Evolutionary conservation across 1,140 invertebrate species (phyloP), one percentile per base, ranked within the genome.

Genomic region (Idris sp.): DNA sequence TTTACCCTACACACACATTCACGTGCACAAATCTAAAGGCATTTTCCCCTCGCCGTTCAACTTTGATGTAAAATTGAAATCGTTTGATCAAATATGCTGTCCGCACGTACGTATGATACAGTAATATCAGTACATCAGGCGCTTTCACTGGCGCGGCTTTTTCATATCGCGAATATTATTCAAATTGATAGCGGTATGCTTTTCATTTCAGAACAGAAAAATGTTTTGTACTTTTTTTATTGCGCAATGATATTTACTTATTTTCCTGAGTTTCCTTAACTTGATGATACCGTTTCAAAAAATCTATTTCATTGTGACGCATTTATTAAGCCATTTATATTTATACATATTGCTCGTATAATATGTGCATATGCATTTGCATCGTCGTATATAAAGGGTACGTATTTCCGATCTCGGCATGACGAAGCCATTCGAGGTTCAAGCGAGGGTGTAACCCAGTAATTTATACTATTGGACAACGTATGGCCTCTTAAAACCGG

Each of bases 401-500:
- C 53, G 53, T 65, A 49, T 76, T 77, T 78, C 56, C 65, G 69
- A 73, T 79, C 73, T 67, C 58, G 30, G 38, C 33, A 62, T 65
- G 56, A 78, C 74, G 79, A 80, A 80, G 76, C 74, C 76, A 78
- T 77, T 77, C 67, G 75, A 54, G 62, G 59, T 77, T 51, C 64
- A 71, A 68, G 71, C 74, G 68, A 68, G 64, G 41, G 73, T 67
- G 68, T 68, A 59, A 73, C 53, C 72, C 43, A 56, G 74, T 80
- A 79, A 80, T 80, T 80, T 76, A 79, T 77, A 79, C 69, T 40
- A 69, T 59, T 62, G 64, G 72, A 61, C 65, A 61, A 67, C 59
- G 67, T 80, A 78, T 77, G 76, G 79, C 77, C 79, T 78, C 76
- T 80, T 77, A 76, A n/a, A 74, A 75, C 71, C 64, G 41, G 48